phyloP scores from a whole-genome alignment of 2,113 vertebrate species.

The Amphiprion percula region DNA sequence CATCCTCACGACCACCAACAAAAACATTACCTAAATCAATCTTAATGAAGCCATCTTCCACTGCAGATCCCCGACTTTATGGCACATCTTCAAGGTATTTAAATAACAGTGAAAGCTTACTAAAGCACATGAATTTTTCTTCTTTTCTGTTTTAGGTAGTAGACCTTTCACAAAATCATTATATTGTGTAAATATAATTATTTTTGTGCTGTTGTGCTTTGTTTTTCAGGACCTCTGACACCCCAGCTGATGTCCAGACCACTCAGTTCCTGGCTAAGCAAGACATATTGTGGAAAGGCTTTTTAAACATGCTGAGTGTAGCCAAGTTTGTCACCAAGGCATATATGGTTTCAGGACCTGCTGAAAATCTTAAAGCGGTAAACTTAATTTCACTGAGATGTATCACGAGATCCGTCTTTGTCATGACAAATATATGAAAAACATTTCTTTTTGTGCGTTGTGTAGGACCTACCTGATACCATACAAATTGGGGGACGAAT shows the following conservation, averaged over 20 bases:
- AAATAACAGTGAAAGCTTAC: background rate
- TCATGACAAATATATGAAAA: background rate
- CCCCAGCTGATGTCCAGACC: slow-evolving; percentile 87
- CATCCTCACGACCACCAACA: slow-evolving; percentile 47
- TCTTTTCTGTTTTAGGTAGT: background rate
- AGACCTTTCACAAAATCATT: background rate
- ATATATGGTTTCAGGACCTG: slow-evolving; percentile 93
- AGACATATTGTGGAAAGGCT: slow-evolving; percentile 95
- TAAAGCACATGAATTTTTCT: background rate
- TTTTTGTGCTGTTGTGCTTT: slow-evolving; percentile 48
- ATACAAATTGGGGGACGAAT: slow-evolving; percentile 97
- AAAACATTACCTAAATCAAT: slow-evolving; percentile 90
- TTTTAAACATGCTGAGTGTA: slow-evolving; percentile 96
- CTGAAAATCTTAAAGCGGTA: slow-evolving; percentile 94
- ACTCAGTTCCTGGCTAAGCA: slow-evolving; percentile 91
- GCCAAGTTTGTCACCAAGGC: slow-evolving; percentile 98
- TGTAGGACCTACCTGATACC: slow-evolving; percentile 96
- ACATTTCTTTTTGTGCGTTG: slow-evolving; percentile 56
- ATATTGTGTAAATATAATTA: background rate
- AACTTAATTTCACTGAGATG: background rate
- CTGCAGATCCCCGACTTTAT: slow-evolving; percentile 86
- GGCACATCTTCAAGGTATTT: slow-evolving; percentile 85
- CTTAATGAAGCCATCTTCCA: slow-evolving; percentile 88
- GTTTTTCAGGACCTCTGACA: slow-evolving; percentile 80
- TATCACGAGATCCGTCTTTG: background rate